Evolutionary conservation across 2,797 vertebrate species (phyloP).

Genomic region (Coranthus polyacanthus): DNA sequence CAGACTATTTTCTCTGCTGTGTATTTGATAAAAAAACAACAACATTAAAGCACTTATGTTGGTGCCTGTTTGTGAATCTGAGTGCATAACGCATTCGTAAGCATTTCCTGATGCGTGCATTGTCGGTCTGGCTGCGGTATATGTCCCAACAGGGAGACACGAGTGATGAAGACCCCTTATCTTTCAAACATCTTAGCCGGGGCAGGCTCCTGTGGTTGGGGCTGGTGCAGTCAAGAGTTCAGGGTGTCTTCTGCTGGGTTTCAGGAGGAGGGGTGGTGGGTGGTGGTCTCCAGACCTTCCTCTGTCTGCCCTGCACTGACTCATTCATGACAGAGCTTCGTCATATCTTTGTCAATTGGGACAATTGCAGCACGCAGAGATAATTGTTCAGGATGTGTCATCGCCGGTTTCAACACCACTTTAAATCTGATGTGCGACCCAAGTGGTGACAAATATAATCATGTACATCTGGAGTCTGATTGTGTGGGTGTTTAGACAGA

Average conservation of each 20-base stretch:
- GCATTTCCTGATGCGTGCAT: conserved; percentile 45
- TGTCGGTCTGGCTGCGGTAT: conserved; percentile 10
- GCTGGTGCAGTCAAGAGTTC: conserved; percentile 45
- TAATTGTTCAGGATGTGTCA: conserved; percentile 18
- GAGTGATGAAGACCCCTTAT: conserved; percentile 16
- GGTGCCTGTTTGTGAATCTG: conserved; percentile 14
- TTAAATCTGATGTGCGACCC: conserved; percentile 18
- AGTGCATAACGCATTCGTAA: conserved; percentile 20
- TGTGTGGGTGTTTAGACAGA: conserved; percentile 28
- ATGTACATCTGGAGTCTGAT: conserved; percentile 27
- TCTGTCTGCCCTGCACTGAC: conserved; percentile 42
- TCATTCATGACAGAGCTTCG: conserved; percentile 50
- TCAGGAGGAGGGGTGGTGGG: neutral
- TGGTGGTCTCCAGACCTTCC: conserved; percentile 18
- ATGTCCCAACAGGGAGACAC: conserved; percentile 14
- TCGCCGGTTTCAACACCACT: conserved; percentile 11
- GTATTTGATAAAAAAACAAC: neutral
- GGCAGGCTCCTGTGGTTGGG: conserved; percentile 41
- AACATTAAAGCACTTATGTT: neutral
- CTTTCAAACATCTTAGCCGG: conserved; percentile 9
- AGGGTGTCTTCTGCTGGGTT: conserved; percentile 47
- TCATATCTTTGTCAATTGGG: conserved; percentile 2
- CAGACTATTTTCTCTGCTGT: neutral
- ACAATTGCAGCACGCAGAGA: neutral
- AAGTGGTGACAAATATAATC: conserved; percentile 43